Evolutionary conservation across 1,140 invertebrate species (phyloP).

Genomic region (Zeugodacus cucurbitae): DNA sequence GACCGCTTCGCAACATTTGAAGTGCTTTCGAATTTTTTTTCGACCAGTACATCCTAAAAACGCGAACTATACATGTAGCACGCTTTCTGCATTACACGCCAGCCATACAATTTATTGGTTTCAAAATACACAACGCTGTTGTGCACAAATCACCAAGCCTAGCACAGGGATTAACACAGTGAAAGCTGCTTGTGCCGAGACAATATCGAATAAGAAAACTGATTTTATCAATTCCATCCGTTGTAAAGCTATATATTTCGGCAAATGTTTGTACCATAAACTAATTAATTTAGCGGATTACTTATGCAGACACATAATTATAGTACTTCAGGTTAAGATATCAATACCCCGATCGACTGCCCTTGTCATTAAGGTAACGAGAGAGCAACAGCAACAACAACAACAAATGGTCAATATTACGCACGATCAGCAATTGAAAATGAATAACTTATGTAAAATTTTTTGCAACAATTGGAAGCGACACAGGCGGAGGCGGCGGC

Average conservation of each 20-base stretch:
- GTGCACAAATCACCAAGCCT: neutral
- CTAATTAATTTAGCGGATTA: neutral
- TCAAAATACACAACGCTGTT: neutral
- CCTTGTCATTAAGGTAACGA: neutral
- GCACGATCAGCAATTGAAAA: conserved; percentile 56
- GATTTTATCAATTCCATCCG: neutral
- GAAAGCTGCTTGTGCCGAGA: neutral
- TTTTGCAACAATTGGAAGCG: conserved; percentile 54
- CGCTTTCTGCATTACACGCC: neutral
- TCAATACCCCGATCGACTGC: neutral
- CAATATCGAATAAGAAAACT: neutral
- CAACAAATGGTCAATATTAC: conserved; percentile 30
- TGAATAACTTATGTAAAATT: conserved; percentile 56
- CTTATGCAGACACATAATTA: neutral
- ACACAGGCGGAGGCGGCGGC: conserved; percentile 45
- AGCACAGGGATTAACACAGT: neutral
- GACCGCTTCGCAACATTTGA: neutral
- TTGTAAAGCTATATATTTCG: neutral
- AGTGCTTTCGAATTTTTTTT: neutral
- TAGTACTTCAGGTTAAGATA: neutral
- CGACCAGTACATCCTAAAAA: neutral
- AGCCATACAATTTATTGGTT: neutral
- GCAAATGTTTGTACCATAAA: neutral
- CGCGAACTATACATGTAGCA: neutral
- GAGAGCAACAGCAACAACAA: conserved; percentile 14